Conservation (phyloP, 2,113 vertebrate genomes). For the Felis chaus region DNA sequence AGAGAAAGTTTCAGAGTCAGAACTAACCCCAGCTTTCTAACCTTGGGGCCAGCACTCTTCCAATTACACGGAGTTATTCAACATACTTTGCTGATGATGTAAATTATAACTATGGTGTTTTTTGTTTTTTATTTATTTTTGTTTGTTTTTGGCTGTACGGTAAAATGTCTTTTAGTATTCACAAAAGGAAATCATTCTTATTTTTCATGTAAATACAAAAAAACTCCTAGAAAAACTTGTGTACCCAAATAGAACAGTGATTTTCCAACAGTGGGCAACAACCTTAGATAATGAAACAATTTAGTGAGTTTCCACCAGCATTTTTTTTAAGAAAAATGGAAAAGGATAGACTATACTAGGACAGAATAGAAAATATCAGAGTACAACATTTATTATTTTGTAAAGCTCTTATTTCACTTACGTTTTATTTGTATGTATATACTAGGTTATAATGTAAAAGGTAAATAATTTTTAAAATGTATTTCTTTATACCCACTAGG, state of each 20-base stretch:
- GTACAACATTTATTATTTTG: neutral
- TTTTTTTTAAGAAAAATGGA: neutral
- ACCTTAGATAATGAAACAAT: neutral
- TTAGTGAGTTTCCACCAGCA: neutral
- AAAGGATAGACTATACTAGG: neutral
- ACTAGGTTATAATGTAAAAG: neutral
- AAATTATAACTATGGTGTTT: neutral
- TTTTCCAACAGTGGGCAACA: neutral
- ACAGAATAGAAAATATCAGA: neutral
- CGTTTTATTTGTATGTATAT: neutral
- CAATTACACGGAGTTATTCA: neutral
- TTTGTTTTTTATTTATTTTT: too few relatives aligned
- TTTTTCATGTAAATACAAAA: neutral
- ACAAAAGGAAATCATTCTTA: neutral
- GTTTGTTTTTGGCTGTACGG: neutral
- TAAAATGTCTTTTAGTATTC: neutral
- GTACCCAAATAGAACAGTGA: neutral
- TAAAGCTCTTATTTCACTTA: neutral
- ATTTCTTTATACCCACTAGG: neutral
- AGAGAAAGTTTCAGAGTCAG: neutral
- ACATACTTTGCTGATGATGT: neutral
- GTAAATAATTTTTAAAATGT: neutral
- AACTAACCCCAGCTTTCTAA: neutral
- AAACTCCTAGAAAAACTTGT: neutral
- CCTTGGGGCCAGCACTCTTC: neutral